phyloP scores from a whole-genome alignment of 2,113 vertebrate genomes.

The Osmerus eperlanus region DNA sequence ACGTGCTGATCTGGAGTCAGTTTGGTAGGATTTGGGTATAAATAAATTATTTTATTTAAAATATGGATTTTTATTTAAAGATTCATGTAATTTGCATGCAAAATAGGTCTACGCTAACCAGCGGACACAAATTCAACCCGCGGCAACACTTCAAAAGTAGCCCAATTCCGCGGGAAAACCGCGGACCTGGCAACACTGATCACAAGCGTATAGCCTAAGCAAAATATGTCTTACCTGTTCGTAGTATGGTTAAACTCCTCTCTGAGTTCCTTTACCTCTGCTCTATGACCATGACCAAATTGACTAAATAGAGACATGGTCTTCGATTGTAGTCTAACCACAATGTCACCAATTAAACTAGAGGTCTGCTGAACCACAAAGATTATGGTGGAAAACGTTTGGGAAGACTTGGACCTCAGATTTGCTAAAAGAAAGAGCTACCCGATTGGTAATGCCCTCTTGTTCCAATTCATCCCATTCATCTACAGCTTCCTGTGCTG shows the following conservation, averaged over 20 bases:
- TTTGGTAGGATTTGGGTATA: too few species aligned
- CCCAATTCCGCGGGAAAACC: too few species aligned
- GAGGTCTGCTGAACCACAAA: conserved; percentile 6
- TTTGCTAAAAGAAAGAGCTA: conserved; percentile 10
- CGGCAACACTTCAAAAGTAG: too few species aligned
- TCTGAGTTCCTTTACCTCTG: conserved; percentile 5
- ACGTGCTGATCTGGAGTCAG: too few species aligned
- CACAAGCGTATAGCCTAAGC: too few species aligned
- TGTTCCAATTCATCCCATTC: not conserved
- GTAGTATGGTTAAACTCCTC: not conserved
- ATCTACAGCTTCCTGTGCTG: not conserved
- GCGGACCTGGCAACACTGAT: too few species aligned
- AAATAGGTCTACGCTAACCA: too few species aligned
- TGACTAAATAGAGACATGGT: not conserved
- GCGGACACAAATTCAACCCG: too few species aligned
- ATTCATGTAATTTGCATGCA: too few species aligned
- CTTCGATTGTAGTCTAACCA: conserved; percentile 6
- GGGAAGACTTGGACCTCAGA: not conserved
- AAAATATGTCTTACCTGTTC: too few species aligned
- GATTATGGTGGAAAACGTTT: not conserved
- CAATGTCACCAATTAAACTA: conserved; percentile 13
- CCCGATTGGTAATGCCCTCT: not conserved
- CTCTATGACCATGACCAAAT: not conserved
- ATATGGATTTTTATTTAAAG: too few species aligned
- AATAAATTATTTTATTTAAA: too few species aligned